These are phyloP conservation scores for Heteromurus nitidus DNA, from an alignment of 2,888 invertebrate species.

Conservation along the genomic window DNA sequence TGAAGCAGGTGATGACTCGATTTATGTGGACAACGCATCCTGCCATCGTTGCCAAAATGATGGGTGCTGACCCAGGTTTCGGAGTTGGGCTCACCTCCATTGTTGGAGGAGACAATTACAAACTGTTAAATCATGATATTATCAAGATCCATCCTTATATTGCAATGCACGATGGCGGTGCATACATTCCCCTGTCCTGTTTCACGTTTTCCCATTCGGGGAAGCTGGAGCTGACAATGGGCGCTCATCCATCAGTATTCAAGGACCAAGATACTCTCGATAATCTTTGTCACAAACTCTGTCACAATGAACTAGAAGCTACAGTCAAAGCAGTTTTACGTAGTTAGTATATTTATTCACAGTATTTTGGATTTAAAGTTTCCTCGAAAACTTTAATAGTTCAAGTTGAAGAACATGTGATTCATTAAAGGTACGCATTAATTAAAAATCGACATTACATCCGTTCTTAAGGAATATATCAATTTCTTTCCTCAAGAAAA, in stretches of 20 bases:
- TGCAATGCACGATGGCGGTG: conserved; percentile 34
- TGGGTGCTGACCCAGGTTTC: conserved; percentile 16
- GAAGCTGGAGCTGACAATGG: conserved; percentile 46
- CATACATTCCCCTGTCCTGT: conserved; percentile 26
- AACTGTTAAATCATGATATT: conserved; percentile 15
- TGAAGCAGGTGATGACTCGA: conserved; percentile 26
- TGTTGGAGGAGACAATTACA: conserved; percentile 40
- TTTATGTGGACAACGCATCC: too few species aligned
- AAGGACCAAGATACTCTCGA: conserved; percentile 14
- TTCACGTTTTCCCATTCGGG: conserved; percentile 61
- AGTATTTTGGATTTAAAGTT: too few species aligned
- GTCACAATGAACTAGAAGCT: conserved; percentile 39
- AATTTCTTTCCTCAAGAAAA: too few species aligned
- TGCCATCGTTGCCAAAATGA: conserved; percentile 16
- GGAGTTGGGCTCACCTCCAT: conserved; percentile 31
- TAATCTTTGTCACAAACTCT: conserved; percentile 25
- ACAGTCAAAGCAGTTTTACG: too few species aligned
- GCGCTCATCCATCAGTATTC: conserved; percentile 47
- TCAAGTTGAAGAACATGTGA: too few species aligned
- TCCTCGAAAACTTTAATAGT: too few species aligned
- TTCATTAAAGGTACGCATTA: too few species aligned
- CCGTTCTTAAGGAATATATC: too few species aligned
- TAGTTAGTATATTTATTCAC: too few species aligned
- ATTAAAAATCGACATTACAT: too few species aligned
- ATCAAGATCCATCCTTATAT: conserved; percentile 24